Base-by-base conservation (phyloP, 2,113 vertebrate genomes). In the Epinephelus lanceolatus region DNA sequence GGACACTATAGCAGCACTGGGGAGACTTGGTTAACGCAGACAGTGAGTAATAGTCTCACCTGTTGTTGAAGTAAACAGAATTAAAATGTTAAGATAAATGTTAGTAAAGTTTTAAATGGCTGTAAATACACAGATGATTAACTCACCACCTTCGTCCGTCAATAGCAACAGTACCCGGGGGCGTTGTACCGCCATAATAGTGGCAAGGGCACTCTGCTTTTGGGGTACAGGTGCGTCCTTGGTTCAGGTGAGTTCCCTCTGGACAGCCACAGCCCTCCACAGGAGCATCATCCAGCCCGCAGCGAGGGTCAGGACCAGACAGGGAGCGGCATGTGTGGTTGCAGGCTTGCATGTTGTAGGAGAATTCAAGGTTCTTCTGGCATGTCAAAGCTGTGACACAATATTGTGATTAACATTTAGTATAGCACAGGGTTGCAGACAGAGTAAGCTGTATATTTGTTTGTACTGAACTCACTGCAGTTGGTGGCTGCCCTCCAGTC, bases 201-300 rank as follows among this genome's bases (percentile, higher is more conserved):
- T 84, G 52, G 75, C 95, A 96, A 0, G 0, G 3, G 17, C 95
- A 96, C 18, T 92, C 78, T 18, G 80, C 14, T 69, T 76, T 89
- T 0, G 90, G 66, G 33, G 76, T 65, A 56, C 95, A 96, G 45
- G 5, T 47, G 8, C 42, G 4, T 13, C 55, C 89, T 4, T 56
- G 69, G 62, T 90, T 87, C 49, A 94, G 86, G 78, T 94, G 88
- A 6, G 89, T 89, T 73, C 92, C 94, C 27, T 88, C 75, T 0
- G 70, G 80, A 62, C 95, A 96, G 53, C 94, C 93, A 42, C 95
- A 96, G 9, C 95, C 95, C 61, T 95, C 94, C 47, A 94, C 92
- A 0, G 91, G 90, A n/a, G 42, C 62, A 0, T 90, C 88, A 2
- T 71, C 51, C 77, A 84, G 56, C 19, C 59, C 78, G 56, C 95